Evolutionary conservation across 1,140 invertebrate genomes (phyloP).

Genomic region (Eubasilissa regina): DNA sequence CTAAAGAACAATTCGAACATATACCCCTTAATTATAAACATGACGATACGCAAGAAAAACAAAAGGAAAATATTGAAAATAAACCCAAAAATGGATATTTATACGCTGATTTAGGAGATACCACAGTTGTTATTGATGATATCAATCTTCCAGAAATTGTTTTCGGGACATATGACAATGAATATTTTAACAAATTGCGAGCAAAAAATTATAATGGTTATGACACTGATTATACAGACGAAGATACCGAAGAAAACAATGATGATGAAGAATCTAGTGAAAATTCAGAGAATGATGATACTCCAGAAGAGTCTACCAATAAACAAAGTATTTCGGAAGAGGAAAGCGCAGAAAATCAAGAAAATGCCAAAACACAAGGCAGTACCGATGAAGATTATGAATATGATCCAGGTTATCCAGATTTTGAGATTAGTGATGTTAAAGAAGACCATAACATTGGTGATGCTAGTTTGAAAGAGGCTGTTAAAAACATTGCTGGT

Average conservation of each 20-base stretch:
- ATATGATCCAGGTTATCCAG: conserved; percentile 39
- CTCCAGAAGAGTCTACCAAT: background rate
- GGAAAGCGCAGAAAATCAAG: conserved; percentile 54
- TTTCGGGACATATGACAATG: conserved; percentile 41
- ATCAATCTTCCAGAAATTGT: conserved; percentile 52
- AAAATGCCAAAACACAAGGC: conserved; percentile 65
- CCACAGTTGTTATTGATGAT: conserved; percentile 51
- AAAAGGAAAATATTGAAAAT: conserved; percentile 57
- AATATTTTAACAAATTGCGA: conserved; percentile 44
- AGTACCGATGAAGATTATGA: conserved; percentile 44
- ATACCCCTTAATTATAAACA: conserved; percentile 70
- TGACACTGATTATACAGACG: conserved; percentile 51
- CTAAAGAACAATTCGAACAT: conserved; percentile 70
- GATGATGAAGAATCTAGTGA: conserved; percentile 60
- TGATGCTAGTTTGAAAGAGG: conserved; percentile 64
- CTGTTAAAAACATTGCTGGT: conserved; percentile 65
- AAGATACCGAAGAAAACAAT: conserved; percentile 60
- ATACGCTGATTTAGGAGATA: conserved; percentile 48
- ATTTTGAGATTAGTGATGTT: conserved; percentile 51
- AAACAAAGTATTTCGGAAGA: background rate
- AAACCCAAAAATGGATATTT: conserved; percentile 45
- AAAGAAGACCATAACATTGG: conserved; percentile 49
- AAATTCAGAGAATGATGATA: conserved; percentile 44
- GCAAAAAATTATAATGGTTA: conserved; percentile 52
- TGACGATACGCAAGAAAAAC: conserved; percentile 56